Conservation (phyloP, 2,797 vertebrate genomes). For the Pseudochirops corinnae region DNA sequence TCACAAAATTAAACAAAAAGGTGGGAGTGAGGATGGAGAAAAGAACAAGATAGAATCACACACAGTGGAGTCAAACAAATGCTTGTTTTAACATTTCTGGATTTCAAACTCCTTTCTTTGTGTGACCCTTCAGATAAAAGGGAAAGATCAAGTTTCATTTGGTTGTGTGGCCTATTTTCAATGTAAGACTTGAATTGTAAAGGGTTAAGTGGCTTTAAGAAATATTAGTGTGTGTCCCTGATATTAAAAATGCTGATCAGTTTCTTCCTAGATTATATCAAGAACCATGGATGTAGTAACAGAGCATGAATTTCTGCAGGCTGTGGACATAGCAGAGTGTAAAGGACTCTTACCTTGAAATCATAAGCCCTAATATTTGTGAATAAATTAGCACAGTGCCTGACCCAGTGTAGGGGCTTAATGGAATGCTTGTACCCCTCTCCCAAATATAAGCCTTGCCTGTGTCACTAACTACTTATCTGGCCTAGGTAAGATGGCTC, state of each 20-base stretch:
- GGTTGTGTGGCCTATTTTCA: slow-evolving; percentile 63
- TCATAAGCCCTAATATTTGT: neutral
- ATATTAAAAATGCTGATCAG: slow-evolving; percentile 39
- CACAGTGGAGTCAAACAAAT: slow-evolving; percentile 49
- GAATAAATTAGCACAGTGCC: neutral
- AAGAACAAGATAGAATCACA: slow-evolving; percentile 49
- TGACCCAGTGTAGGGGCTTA: neutral
- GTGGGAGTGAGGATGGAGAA: neutral
- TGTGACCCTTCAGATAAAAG: slow-evolving; percentile 39
- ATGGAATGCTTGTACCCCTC: neutral
- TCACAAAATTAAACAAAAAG: neutral
- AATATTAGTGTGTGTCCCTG: slow-evolving; percentile 54
- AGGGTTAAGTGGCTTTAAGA: slow-evolving; percentile 59
- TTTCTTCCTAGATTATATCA: slow-evolving; percentile 54
- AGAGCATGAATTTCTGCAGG: slow-evolving; percentile 32
- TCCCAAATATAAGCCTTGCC: neutral
- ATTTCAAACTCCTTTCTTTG: slow-evolving; percentile 55
- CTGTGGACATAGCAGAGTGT: neutral
- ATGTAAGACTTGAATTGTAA: slow-evolving; percentile 64
- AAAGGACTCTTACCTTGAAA: neutral
- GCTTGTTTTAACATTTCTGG: slow-evolving; percentile 57
- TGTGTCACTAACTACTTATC: neutral
- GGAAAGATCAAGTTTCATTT: slow-evolving; percentile 59
- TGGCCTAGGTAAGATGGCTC: neutral
- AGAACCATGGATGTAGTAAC: slow-evolving; percentile 38